Conservation (phyloP, 2,797 vertebrate genomes). For the Sarcoramphus papa region DNA sequence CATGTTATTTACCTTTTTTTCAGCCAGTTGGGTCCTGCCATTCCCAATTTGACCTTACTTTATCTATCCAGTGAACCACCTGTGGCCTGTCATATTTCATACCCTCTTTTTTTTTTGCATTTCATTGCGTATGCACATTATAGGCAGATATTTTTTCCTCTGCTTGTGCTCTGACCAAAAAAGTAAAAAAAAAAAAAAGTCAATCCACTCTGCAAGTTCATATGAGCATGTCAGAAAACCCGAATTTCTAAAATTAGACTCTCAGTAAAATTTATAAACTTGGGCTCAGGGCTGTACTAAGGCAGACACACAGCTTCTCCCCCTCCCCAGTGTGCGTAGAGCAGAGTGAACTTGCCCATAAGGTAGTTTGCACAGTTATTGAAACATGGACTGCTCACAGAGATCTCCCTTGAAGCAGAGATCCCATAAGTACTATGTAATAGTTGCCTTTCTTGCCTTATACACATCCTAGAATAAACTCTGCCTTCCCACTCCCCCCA, state of each 20-base stretch:
- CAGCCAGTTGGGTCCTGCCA: not conserved
- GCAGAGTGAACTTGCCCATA: not conserved
- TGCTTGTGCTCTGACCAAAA: not conserved
- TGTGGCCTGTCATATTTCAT: not conserved
- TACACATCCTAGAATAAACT: not conserved
- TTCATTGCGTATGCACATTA: not conserved
- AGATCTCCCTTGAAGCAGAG: not conserved
- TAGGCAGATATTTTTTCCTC: not conserved
- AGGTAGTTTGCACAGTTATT: not conserved
- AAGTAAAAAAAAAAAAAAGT: not conserved
- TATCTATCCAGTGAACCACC: not conserved
- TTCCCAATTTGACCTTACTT: not conserved
- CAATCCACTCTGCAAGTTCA: not conserved
- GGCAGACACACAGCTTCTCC: not conserved
- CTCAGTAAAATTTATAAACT: not conserved
- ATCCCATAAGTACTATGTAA: not conserved
- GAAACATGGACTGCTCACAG: not conserved
- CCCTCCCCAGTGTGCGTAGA: not conserved
- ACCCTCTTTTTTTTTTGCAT: not conserved
- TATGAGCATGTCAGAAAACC: not conserved
- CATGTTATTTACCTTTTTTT: not conserved
- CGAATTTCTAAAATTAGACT: not conserved
- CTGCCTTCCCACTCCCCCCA: fast-evolving
- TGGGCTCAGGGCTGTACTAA: not conserved
- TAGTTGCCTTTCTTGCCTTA: not conserved